Evolutionary conservation across 2,888 invertebrate genomes (phyloP).

Genomic region (Gymnocheta viridis): DNA sequence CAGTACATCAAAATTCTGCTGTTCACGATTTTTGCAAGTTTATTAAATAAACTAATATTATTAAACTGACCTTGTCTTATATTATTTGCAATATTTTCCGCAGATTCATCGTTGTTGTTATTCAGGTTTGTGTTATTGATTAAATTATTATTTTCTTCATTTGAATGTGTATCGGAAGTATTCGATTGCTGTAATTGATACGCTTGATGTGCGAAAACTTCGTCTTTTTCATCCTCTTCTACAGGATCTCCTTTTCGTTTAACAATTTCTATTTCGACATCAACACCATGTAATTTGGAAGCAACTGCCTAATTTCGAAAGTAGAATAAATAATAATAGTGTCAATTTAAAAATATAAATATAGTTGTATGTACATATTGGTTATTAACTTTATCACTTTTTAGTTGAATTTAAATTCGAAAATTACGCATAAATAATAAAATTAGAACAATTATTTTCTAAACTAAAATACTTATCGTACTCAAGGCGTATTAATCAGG

Average conservation of each 20-base stretch:
- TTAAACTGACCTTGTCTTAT: constrained; percentile 63
- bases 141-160: constrained; percentile 69
- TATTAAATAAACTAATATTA: not conserved
- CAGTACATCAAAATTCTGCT: not conserved
- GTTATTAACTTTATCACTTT: too few species aligned
- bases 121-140: constrained; percentile 71
- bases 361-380: not conserved
- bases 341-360: not conserved
- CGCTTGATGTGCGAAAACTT: constrained; percentile 74
- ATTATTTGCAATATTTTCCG: constrained; percentile 68
- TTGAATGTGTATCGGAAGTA: constrained; percentile 48
- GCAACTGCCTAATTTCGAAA: constrained; percentile 89
- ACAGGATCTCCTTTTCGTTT: constrained; percentile 90
- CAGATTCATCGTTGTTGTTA: constrained; percentile 74
- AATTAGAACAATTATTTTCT: too few species aligned
- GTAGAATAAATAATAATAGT: not conserved
- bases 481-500: too few species aligned
- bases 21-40: not conserved
- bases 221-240: constrained; percentile 78
- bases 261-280: constrained; percentile 94
- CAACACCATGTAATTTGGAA: constrained; percentile 94
- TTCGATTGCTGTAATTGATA: constrained; percentile 66
- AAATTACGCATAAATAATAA: too few species aligned
- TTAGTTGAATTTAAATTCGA: too few species aligned
- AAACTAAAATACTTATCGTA: too few species aligned